Evolutionary conservation across 2,113 vertebrate species (phyloP).

Genomic region (Probosciger aterrimus): DNA sequence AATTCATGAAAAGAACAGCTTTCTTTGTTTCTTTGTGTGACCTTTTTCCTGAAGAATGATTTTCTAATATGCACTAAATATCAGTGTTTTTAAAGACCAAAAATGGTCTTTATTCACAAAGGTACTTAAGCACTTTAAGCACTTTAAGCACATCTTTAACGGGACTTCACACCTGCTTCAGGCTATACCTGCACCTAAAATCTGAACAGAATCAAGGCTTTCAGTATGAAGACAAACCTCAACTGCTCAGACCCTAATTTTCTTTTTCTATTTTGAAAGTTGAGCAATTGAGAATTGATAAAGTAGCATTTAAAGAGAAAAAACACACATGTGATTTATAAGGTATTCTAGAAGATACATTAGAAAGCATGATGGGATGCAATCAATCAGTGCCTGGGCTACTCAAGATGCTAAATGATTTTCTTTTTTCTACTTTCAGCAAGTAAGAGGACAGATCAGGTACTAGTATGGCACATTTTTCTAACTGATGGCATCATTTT

Average conservation of each 20-base stretch:
- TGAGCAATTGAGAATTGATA: neutral
- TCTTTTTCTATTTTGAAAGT: neutral
- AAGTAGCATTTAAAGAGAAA: slow-evolving; percentile 23
- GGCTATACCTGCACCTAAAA: neutral
- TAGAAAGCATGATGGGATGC: slow-evolving; percentile 3
- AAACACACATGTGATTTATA: neutral
- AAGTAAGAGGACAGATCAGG: neutral
- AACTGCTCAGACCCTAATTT: neutral
- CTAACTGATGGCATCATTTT: slow-evolving; percentile 48
- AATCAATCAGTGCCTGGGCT: slow-evolving; percentile 10
- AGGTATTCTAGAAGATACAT: slow-evolving; percentile 26
- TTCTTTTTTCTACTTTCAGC: slow-evolving; percentile 16
- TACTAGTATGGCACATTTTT: slow-evolving; percentile 25
- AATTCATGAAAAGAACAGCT: neutral
- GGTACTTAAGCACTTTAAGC: neutral
- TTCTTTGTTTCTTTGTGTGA: neutral
- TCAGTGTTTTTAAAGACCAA: neutral
- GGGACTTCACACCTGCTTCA: neutral
- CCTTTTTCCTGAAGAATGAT: neutral
- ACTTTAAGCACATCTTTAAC: neutral
- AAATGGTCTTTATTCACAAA: neutral
- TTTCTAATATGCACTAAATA: neutral
- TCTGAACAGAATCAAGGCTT: neutral
- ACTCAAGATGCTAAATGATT: neutral
- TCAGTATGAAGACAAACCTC: neutral